phyloP scores from a whole-genome alignment of 1,140 invertebrate species.

The Zaprionus nigranus region DNA sequence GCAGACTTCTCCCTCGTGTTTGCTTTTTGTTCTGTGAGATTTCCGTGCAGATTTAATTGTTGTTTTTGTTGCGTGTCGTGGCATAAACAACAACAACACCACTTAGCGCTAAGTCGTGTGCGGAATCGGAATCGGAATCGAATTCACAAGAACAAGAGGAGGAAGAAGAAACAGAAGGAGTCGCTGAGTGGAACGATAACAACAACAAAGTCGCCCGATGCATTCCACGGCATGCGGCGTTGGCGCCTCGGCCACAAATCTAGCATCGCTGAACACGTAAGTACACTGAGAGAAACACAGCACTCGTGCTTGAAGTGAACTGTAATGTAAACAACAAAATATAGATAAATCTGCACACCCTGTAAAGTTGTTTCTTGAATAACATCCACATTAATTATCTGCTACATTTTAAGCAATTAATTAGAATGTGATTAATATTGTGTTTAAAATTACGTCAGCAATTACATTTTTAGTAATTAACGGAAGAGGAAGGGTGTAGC shows the following conservation, averaged over 20 bases:
- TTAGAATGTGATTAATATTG: too few species aligned
- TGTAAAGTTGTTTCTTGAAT: too few species aligned
- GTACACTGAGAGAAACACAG: slow-evolving; percentile 19
- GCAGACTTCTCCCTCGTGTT: background rate
- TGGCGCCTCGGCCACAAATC: slow-evolving; percentile 73
- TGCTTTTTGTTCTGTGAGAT: slow-evolving; percentile 18
- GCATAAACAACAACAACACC: slow-evolving; percentile 34
- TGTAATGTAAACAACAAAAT: too few species aligned
- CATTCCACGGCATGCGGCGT: slow-evolving; percentile 82
- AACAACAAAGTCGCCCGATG: slow-evolving; percentile 64
- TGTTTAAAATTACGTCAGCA: too few species aligned
- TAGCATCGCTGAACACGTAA: slow-evolving; percentile 69
- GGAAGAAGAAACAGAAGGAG: background rate
- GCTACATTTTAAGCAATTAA: too few species aligned
- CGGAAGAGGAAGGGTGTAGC: too few species aligned
- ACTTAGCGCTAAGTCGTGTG: slow-evolving; percentile 38
- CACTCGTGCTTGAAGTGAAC: background rate
- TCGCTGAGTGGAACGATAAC: slow-evolving; percentile 35
- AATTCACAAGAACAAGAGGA: slow-evolving; percentile 28
- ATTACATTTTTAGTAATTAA: too few species aligned
- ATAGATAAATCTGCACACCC: too few species aligned
- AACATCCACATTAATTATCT: too few species aligned
- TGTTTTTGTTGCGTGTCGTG: slow-evolving; percentile 31
- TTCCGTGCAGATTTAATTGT: slow-evolving; percentile 16
- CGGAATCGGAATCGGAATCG: slow-evolving; percentile 3